phyloP scores from a whole-genome alignment of 2,797 vertebrate genomes.

The Danio jaintianensis region DNA sequence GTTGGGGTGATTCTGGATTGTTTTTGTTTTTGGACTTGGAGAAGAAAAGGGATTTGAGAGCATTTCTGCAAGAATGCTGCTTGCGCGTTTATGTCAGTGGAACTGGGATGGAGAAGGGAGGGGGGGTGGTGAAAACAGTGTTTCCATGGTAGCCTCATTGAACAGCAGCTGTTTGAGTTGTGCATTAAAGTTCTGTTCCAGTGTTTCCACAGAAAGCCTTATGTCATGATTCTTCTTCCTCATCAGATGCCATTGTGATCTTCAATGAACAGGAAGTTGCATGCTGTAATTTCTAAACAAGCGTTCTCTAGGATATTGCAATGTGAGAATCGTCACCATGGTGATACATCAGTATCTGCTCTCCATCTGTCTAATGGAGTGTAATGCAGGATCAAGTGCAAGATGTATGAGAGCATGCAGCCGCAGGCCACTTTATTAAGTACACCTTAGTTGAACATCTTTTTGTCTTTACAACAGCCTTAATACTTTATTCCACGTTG shows the following conservation, averaged over 20 bases:
- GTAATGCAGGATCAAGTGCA: constrained; percentile 5
- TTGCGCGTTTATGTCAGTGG: constrained; percentile 28
- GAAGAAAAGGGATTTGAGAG: constrained; percentile 28
- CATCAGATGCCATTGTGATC: neutral
- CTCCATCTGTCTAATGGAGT: constrained; percentile 45
- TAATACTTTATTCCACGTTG: no score
- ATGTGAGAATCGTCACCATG: constrained; percentile 45
- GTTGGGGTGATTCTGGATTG: constrained; percentile 6
- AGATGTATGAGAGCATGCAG: neutral
- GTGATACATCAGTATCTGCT: constrained; percentile 39
- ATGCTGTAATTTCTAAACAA: constrained; percentile 4
- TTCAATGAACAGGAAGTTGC: neutral
- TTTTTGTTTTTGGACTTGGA: constrained; percentile 34
- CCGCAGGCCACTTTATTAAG: no score
- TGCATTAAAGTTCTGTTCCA: constrained; percentile 70
- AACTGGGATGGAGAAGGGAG: neutral
- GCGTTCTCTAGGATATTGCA: constrained; percentile 5
- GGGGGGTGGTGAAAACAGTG: constrained; percentile 43
- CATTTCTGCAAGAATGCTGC: constrained; percentile 21
- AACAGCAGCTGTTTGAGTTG: constrained; percentile 67
- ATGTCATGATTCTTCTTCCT: constrained; percentile 29
- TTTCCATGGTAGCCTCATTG: constrained; percentile 62
- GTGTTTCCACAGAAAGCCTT: constrained; percentile 40
- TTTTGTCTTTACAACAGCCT: no score
- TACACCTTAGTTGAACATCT: no score